Evolutionary conservation across 37 sponge, comb jelly and placozoan genomes (phyloP).

Genomic region (Aplysina aerophoba): DNA sequence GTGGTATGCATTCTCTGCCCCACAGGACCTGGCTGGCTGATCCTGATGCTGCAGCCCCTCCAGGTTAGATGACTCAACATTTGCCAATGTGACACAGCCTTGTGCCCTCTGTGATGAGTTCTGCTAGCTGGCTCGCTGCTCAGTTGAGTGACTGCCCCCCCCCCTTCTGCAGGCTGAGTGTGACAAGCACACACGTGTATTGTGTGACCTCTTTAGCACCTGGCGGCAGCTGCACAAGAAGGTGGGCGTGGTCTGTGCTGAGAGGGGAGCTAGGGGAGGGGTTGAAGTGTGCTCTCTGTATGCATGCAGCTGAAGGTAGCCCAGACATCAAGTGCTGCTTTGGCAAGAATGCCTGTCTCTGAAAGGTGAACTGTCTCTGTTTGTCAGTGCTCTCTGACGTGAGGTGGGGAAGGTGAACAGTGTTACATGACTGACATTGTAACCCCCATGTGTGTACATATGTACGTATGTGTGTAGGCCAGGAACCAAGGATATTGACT

Average conservation of each 20-base stretch:
- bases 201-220: neutral
- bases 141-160: neutral
- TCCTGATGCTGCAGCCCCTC: slow-evolving; percentile 14
- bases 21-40: slow-evolving; percentile 29
- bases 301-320: no score
- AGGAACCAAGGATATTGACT: slow-evolving; percentile 71
- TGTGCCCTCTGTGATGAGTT: neutral
- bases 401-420: neutral
- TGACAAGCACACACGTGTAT: slow-evolving; percentile 55
- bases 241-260: neutral
- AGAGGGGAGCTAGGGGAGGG: no score
- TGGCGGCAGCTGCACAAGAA: neutral
- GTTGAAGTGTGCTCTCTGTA: no score
- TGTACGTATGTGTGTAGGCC: slow-evolving; percentile 47
- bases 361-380: neutral
- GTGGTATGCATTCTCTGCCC: neutral
- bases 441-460: neutral
- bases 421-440: neutral
- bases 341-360: neutral
- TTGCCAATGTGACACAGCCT: neutral
- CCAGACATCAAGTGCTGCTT: neutral
- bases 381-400: neutral
- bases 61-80: neutral
- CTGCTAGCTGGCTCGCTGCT: neutral
- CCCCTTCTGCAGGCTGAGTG: slow-evolving; percentile 64